Conservation (phyloP, 2,888 invertebrate genomes). For the Copidosoma aretas region DNA sequence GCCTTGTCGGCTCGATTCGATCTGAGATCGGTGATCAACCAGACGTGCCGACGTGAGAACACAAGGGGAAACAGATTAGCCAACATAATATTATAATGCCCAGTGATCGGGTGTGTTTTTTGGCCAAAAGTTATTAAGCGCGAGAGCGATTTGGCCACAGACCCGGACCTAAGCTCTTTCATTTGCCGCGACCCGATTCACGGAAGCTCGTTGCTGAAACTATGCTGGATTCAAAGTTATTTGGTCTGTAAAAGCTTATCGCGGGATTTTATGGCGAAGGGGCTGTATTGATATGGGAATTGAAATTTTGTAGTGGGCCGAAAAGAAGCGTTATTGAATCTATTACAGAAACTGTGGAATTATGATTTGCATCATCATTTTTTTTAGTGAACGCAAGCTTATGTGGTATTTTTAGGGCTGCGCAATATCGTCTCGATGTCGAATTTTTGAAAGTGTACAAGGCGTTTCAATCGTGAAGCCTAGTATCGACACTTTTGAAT, state of each 20-base stretch:
- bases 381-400: no score
- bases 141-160: neutral
- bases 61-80: slow-evolving; percentile 40
- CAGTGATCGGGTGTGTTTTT: neutral
- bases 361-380: no score
- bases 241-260: slow-evolving; percentile 1
- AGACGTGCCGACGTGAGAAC: slow-evolving; percentile 34
- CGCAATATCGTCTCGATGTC: no score
- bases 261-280: neutral
- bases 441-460: no score
- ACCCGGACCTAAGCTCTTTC: no score
- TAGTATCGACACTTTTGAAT: no score
- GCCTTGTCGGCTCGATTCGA: neutral
- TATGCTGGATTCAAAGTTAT: neutral
- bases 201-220: slow-evolving; percentile 23
- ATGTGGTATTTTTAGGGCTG: no score
- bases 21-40: slow-evolving; percentile 12
- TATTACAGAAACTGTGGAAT: no score
- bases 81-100: neutral
- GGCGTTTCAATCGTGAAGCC: no score
- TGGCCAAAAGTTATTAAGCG: neutral
- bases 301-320: neutral
- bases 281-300: slow-evolving; percentile 15
- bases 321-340: no score
- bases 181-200: slow-evolving; percentile 1